These are phyloP conservation scores for Pogonomyrmex californicus DNA, from an alignment of 1,140 invertebrate genomes.

Conservation along the genomic window DNA sequence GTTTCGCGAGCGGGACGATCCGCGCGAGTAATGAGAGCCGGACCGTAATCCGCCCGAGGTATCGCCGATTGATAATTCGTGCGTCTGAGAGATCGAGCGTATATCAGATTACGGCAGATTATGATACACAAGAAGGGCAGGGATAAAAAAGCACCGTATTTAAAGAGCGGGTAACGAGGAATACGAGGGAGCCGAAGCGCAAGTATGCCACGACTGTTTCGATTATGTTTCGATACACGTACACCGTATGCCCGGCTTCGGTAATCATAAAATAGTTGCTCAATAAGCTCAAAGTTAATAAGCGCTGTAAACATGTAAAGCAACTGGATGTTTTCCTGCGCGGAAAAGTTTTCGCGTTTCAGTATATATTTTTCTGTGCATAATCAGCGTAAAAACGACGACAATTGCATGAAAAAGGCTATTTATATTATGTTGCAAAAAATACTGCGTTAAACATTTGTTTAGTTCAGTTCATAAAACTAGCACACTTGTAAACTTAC, in stretches of 20 bases:
- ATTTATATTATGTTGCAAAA: neutral
- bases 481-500: neutral
- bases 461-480: neutral
- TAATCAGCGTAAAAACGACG: neutral
- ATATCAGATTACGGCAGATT: constrained; percentile 27
- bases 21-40: constrained; percentile 63
- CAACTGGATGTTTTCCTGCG: neutral
- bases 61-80: constrained; percentile 23
- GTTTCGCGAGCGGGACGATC: constrained; percentile 45
- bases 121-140: constrained; percentile 45
- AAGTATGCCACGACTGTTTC: constrained; percentile 57
- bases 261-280: neutral
- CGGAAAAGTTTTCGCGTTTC: neutral
- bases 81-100: neutral
- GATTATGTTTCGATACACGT: constrained; percentile 19
- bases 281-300: neutral
- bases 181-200: constrained; percentile 4
- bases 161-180: constrained; percentile 17
- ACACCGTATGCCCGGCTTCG: constrained; percentile 4
- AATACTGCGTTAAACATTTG: neutral
- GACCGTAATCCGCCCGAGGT: neutral
- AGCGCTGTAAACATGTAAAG: neutral
- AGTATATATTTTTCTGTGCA: neutral
- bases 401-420: neutral
- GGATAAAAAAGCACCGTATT: constrained; percentile 25